A percentile compares a stretch with the other conserved stretches of the same genome.
Conservation (phyloP, 2,888 invertebrate species). For the Drosophila buzzatii region DNA sequence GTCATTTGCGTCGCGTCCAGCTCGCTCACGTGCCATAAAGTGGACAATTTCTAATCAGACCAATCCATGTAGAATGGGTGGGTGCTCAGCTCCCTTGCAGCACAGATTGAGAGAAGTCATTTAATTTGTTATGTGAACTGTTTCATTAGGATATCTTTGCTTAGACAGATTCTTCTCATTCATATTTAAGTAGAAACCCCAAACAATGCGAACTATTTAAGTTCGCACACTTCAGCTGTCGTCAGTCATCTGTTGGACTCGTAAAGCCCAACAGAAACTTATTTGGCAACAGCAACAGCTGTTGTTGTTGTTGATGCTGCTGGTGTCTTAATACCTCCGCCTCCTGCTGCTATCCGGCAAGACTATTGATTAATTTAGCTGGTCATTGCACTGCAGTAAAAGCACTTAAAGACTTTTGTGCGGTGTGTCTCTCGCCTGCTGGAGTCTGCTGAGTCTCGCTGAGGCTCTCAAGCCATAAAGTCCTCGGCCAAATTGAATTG, state of each 20-base stretch:
- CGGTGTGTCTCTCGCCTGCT: neutral
- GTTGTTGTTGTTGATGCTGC: neutral
- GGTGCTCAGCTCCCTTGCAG: neutral
- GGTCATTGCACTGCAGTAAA: conserved; percentile 39
- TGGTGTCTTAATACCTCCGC: neutral
- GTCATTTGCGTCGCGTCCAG: conserved; percentile 19
- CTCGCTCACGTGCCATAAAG: conserved; percentile 17
- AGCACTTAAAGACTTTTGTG: conserved; percentile 37
- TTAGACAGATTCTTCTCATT: neutral
- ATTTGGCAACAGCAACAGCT: too few species aligned
- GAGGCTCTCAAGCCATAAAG: conserved; percentile 17
- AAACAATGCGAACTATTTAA: neutral
- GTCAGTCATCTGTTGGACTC: conserved; percentile 37
- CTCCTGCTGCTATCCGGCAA: neutral
- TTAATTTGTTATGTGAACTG: neutral
- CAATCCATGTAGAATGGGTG: neutral
- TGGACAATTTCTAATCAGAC: conserved; percentile 38
- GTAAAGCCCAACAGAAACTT: conserved; percentile 14
- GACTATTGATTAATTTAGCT: conserved; percentile 44
- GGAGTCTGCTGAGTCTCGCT: neutral
- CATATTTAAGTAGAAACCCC: neutral
- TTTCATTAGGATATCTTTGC: neutral
- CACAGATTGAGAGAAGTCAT: neutral
- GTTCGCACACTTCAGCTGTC: conserved; percentile 10
- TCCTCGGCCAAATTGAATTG: conserved; percentile 45